A percentile compares a stretch with the other conserved stretches of the same genome.
Evolutionary conservation across 2,113 vertebrate genomes (phyloP).

Genomic region (Otus sunia): DNA sequence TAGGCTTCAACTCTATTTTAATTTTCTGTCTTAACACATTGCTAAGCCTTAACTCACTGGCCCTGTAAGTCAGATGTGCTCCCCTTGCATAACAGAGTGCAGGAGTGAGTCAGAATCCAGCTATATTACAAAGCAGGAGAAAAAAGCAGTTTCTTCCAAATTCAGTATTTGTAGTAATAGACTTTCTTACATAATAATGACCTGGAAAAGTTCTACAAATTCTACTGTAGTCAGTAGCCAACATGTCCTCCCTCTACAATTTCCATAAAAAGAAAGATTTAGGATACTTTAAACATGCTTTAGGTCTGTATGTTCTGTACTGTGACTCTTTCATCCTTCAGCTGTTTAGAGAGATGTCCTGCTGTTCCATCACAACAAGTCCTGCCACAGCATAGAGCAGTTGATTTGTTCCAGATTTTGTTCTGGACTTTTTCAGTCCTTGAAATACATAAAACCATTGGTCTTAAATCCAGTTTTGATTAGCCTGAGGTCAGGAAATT

Average conservation of each 20-base stretch:
- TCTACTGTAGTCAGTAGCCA: not conserved
- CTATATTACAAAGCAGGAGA: not conserved
- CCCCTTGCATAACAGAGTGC: not conserved
- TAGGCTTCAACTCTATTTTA: not conserved
- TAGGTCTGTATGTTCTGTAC: not conserved
- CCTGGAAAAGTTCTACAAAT: not conserved
- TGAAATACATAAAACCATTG: not conserved
- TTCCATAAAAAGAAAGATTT: not conserved
- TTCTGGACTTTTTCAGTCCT: not conserved
- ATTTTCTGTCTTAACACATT: not conserved
- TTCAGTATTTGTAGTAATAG: not conserved
- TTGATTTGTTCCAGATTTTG: not conserved
- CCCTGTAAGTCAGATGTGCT: not conserved
- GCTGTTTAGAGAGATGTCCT: not conserved
- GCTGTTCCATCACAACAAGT: accelerated
- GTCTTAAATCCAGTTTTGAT: not conserved
- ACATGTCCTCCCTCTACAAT: not conserved
- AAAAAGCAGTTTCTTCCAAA: not conserved
- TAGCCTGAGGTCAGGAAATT: not conserved
- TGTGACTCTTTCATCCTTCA: not conserved
- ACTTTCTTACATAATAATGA: not conserved
- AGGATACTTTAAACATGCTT: not conserved
- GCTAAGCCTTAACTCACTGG: not conserved
- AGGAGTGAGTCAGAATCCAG: not conserved
- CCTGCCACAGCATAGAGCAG: not conserved